Conservation (phyloP, 2,113 vertebrate genomes). For the Oreochromis tanganicae region DNA sequence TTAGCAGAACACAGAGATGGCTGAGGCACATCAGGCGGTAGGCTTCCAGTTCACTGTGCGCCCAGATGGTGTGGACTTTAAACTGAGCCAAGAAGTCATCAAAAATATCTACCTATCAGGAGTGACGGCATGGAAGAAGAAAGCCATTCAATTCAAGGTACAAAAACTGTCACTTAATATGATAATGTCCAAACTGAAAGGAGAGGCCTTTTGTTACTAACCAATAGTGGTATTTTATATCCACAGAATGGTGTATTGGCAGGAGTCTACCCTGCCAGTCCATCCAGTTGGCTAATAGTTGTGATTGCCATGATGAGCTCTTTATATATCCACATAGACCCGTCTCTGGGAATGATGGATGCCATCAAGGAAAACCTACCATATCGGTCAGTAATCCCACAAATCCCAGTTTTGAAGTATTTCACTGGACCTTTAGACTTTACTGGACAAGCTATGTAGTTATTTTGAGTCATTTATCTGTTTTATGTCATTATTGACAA, state of each 20-base stretch:
- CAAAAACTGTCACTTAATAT: not conserved
- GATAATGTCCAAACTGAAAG: not conserved
- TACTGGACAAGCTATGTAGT: not conserved
- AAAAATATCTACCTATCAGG: constrained; percentile 84
- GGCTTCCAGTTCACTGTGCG: constrained; percentile 96
- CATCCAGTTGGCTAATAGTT: constrained; percentile 88
- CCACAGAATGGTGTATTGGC: constrained; percentile 85
- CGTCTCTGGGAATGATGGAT: constrained; percentile 82
- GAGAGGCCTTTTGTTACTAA: rapidly evolving
- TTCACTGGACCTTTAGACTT: not conserved
- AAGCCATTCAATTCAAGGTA: constrained; percentile 85
- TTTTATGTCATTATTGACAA: not conserved
- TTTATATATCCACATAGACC: constrained; percentile 80
- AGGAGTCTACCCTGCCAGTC: constrained; percentile 92
- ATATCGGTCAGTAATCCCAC: constrained; percentile 68
- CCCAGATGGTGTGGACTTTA: constrained; percentile 86
- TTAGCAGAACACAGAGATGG: constrained; percentile 69
- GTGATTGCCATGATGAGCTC: constrained; percentile 83
- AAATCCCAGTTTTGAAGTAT: not conserved
- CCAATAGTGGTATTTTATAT: not conserved
- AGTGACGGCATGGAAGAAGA: constrained; percentile 88
- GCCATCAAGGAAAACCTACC: constrained; percentile 79
- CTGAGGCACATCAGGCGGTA: constrained; percentile 95
- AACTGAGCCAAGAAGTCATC: constrained; percentile 84
- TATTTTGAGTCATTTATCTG: not conserved